A percentile compares a stretch with the other conserved stretches of the same genome.
Conservation (phyloP, 2,797 vertebrate species). For the Calcarius lapponicus region DNA sequence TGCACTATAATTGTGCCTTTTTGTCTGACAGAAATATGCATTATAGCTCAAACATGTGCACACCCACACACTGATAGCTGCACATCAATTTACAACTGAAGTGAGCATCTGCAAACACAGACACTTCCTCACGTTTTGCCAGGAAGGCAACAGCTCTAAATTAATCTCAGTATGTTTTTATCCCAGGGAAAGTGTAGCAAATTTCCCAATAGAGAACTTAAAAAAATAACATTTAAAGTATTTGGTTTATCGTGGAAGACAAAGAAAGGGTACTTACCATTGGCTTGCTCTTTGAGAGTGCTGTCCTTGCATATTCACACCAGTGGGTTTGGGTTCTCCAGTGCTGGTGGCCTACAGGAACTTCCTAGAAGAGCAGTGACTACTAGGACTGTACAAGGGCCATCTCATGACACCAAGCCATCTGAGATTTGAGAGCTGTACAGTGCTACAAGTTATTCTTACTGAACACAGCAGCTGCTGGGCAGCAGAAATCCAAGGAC, state of each 20-base stretch:
- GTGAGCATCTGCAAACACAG: not conserved
- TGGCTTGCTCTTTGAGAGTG: constrained; percentile 57
- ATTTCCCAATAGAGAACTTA: not conserved
- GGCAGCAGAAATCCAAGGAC: not conserved
- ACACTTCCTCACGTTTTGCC: not conserved
- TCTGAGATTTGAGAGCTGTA: not conserved
- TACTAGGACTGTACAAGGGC: constrained; percentile 32
- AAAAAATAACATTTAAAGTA: not conserved
- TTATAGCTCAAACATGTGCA: not conserved
- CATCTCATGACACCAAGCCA: not conserved
- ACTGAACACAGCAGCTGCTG: not conserved
- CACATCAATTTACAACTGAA: not conserved
- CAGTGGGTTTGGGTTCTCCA: constrained; percentile 56
- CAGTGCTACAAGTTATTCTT: not conserved
- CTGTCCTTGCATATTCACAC: constrained; percentile 70
- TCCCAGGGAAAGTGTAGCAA: not conserved
- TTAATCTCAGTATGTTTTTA: not conserved
- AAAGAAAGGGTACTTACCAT: constrained; percentile 25
- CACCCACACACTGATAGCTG: not conserved
- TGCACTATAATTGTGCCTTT: constrained; percentile 16
- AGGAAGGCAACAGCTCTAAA: not conserved
- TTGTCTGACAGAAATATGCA: not conserved
- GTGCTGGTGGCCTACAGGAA: constrained; percentile 53
- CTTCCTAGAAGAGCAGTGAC: constrained; percentile 35
- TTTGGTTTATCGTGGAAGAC: not conserved